These are phyloP conservation scores for Leucoraja ocellata DNA, from an alignment of 2,797 vertebrate species.

Conservation along the genomic window DNA sequence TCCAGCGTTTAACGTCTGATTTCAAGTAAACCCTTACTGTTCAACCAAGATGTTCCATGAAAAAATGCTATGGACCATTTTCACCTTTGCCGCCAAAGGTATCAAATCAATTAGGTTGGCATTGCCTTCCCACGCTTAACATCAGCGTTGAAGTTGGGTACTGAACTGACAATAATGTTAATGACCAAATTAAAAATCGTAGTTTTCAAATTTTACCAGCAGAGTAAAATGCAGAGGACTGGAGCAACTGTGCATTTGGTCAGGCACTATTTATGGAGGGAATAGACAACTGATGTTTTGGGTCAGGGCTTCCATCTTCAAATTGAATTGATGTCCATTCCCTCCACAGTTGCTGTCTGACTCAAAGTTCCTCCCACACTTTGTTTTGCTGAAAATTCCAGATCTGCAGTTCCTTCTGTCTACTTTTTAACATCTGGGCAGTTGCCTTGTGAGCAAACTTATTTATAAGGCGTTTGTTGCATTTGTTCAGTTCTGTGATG, in stretches of 20 bases:
- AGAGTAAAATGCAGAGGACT: too few relatives aligned
- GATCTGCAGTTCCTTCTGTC: too few relatives aligned
- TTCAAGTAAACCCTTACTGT: not conserved
- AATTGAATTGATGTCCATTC: too few relatives aligned
- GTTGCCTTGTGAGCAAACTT: not conserved
- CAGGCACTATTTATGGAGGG: too few relatives aligned
- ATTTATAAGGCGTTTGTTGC: not conserved
- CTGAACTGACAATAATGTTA: not conserved
- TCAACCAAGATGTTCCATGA: not conserved
- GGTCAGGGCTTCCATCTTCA: too few relatives aligned
- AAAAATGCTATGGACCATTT: not conserved
- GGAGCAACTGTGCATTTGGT: too few relatives aligned
- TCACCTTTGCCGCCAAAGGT: not conserved
- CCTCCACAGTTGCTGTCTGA: too few relatives aligned
- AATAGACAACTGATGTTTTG: too few relatives aligned
- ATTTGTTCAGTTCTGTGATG: not conserved
- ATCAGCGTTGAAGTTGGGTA: not conserved
- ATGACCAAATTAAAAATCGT: not conserved
- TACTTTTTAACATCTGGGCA: not conserved
- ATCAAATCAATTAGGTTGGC: not conserved
- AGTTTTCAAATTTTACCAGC: not conserved
- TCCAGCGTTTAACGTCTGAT: not conserved
- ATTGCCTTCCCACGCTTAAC: not conserved
- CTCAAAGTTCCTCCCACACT: too few relatives aligned
- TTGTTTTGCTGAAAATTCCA: too few relatives aligned